A percentile compares a stretch with the other conserved stretches of the same genome.
These are phyloP conservation scores for Corythornis vintsioides DNA, from an alignment of 2,113 vertebrate genomes.

Conservation along the genomic window DNA sequence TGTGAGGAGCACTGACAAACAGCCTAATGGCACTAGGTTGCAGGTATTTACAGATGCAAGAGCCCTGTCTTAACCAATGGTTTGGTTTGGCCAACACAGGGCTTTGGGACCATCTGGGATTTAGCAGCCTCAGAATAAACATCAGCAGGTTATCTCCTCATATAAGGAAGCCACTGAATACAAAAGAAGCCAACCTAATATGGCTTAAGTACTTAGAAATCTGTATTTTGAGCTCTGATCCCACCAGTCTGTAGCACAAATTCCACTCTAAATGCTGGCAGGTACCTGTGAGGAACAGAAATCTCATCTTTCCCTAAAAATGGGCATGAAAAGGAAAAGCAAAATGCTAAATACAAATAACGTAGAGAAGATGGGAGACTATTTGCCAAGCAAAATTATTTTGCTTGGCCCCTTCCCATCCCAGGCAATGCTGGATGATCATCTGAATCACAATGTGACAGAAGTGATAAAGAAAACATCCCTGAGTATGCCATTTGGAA, in stretches of 20 bases:
- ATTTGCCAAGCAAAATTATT: background rate
- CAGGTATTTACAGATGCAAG: background rate
- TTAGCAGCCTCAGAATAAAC: background rate
- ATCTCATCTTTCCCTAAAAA: background rate
- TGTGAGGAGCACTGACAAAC: background rate
- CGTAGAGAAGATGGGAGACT: background rate
- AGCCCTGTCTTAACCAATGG: background rate
- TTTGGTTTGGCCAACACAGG: background rate
- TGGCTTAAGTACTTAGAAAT: background rate
- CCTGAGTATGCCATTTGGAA: background rate
- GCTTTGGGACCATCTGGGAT: background rate
- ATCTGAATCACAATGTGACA: background rate
- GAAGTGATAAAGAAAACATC: background rate
- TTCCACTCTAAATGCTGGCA: background rate
- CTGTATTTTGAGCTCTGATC: background rate
- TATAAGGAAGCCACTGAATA: background rate
- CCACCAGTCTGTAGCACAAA: background rate
- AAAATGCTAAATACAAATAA: background rate
- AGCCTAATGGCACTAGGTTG: background rate
- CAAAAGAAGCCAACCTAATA: background rate
- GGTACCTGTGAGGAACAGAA: background rate
- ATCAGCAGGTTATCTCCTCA: background rate
- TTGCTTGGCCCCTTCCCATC: background rate
- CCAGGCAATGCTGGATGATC: background rate
- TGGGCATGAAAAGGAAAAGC: background rate